phyloP scores from a whole-genome alignment of 2,888 invertebrate species.

The Adineta ricciae region DNA sequence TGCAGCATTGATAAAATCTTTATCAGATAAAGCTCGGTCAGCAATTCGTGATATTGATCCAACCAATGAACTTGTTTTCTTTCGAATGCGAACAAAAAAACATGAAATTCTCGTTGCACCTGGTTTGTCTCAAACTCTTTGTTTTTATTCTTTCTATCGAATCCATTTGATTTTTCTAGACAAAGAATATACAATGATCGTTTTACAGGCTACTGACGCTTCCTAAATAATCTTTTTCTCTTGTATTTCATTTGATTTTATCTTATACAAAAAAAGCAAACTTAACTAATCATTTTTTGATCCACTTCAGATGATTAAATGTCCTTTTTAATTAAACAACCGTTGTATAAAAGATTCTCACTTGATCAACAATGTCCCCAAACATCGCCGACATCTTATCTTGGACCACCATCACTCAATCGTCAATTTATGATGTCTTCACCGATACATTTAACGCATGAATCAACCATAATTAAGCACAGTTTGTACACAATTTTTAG shows the following conservation, averaged over 20 bases:
- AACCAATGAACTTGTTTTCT: slow-evolving; percentile 81
- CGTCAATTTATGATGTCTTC: not conserved
- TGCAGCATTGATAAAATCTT: slow-evolving; percentile 75
- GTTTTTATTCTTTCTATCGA: not conserved
- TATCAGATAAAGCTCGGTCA: slow-evolving; percentile 79
- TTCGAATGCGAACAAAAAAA: slow-evolving; percentile 83
- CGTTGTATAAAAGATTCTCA: not conserved
- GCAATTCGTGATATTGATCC: slow-evolving; percentile 86
- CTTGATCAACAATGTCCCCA: not conserved
- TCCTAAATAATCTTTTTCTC: not conserved
- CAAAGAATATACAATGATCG: slow-evolving; percentile 20
- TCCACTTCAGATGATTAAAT: not conserved
- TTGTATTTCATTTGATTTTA: not conserved
- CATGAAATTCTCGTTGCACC: slow-evolving; percentile 96
- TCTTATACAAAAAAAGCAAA: not conserved
- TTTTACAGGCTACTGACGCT: slow-evolving; percentile 19
- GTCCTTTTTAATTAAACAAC: not conserved
- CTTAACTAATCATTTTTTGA: too few relatives aligned
- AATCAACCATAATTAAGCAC: not conserved
- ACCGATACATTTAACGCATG: not conserved
- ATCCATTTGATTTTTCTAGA: not conserved
- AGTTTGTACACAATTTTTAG: not conserved
- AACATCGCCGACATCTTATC: not conserved
- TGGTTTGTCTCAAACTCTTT: slow-evolving; percentile 44
- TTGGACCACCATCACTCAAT: not conserved